Evolutionary conservation across 2,113 vertebrate species (phyloP), one percentile per base, ranked within the genome.

Genomic region (Gnathonemus longibarbis): DNA sequence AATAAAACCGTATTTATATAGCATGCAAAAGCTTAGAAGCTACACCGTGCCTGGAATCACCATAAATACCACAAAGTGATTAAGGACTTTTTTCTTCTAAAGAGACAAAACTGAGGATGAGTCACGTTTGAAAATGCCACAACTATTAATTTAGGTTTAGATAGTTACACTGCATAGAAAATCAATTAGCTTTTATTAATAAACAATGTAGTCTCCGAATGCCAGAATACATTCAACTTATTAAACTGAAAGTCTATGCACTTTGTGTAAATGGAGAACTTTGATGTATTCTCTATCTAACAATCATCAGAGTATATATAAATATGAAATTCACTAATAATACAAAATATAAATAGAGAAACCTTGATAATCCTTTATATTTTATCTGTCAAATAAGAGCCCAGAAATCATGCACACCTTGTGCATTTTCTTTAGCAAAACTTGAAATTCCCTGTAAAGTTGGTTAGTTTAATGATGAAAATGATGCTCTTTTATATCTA

Each of bases 1-100:
- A 87, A 53, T 87, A 53, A 87, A 87, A 87, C 27, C 49, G 52
- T 87, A 87, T 87, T 87, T 84, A 84, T 48, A 86, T 86, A 49
- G 84, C n/a, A 86, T 86, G 84, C 84, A 86, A 50, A 86, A 50
- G 50, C 85, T 27, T 87, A 56, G 48, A 87, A 87, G 85, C 50
- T 56, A 39, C 85, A 87, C 85, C 50, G 15, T 87, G 85, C 83
- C 31, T 19, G 27, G 27, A 31, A 9, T 53, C 85, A 35, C 45
- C 84, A 48, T 86, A 86, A 86, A 86, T n/a, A 53, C 85, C 48
- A 35, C 48, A 87, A 35, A 87, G 48, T 50, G 27, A 87, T 56
- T 49, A 53, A 84, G 21, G 49, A 35, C 0, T 39, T 53, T 87
- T 87, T 87, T 87, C 39, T 42, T 53, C 10, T 35, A 87, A 87